Evolutionary conservation across 1,140 invertebrate genomes (phyloP).

Genomic region (Sminthurides bifidus): DNA sequence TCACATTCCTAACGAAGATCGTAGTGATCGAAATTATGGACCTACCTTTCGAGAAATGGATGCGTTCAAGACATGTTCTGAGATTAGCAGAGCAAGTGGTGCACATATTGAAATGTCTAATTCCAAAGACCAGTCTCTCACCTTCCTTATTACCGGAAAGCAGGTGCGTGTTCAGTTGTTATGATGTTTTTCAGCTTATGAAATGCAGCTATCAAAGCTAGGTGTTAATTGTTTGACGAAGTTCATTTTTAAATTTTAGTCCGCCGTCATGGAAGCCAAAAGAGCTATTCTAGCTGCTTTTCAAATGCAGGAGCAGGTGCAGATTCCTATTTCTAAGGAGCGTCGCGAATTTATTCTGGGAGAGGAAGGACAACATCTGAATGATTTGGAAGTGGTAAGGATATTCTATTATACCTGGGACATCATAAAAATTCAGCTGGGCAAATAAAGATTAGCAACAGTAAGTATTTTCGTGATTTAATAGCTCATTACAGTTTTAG

Average conservation of each 20-base stretch:
- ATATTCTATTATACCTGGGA: too few species aligned
- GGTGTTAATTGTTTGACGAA: too few species aligned
- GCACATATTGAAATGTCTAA: conserved; percentile 93
- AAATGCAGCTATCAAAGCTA: too few species aligned
- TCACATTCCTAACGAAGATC: conserved; percentile 77
- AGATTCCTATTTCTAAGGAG: conserved; percentile 82
- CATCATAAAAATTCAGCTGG: too few species aligned
- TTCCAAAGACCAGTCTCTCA: conserved; percentile 87
- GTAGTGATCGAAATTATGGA: conserved; percentile 61
- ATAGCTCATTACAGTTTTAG: too few species aligned
- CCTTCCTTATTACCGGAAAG: conserved; percentile 90
- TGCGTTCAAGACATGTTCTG: conserved; percentile 70
- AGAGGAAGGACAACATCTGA: conserved; percentile 74
- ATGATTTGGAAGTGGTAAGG: conserved; percentile 63
- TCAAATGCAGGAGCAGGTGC: conserved; percentile 61
- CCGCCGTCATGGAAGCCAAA: conserved; percentile 74
- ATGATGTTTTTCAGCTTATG: too few species aligned
- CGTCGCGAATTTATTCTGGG: conserved; percentile 89
- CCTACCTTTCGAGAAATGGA: conserved; percentile 78
- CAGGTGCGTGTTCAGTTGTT: too few species aligned
- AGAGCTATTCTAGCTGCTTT: conserved; percentile 75
- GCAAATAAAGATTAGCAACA: too few species aligned
- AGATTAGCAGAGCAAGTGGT: conserved; percentile 79
- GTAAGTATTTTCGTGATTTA: too few species aligned
- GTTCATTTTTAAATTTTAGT: too few species aligned